Percentiles rank a stretch among this genome's conserved stretches.
These are phyloP conservation scores for Phyllostomus hastatus DNA, from an alignment of 2,113 vertebrate species.

Conservation along the genomic window DNA sequence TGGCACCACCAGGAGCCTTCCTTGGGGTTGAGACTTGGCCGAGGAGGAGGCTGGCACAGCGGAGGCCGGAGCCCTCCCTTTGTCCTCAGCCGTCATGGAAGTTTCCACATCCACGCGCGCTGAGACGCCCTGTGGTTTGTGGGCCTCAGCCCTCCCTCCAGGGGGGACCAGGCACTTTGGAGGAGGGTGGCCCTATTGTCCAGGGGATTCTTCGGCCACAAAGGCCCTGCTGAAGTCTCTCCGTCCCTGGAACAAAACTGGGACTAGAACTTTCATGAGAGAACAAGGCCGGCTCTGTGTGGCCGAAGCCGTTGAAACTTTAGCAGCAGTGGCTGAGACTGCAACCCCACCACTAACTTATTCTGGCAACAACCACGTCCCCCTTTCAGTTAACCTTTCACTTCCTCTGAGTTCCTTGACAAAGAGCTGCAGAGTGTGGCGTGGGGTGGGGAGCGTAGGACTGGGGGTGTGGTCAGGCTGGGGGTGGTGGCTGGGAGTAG, in stretches of 20 bases:
- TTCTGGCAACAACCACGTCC: background rate
- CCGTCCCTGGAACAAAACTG: background rate
- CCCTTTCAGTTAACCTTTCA: background rate
- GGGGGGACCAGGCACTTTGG: background rate
- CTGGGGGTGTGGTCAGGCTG: background rate
- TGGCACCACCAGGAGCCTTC: background rate
- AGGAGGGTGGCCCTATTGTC: constrained; percentile 25
- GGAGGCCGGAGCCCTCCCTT: background rate
- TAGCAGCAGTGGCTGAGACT: background rate
- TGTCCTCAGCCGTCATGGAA: background rate
- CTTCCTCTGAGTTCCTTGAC: background rate
- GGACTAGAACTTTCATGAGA: background rate
- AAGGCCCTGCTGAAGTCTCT: constrained; percentile 25
- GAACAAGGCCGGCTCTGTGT: constrained; percentile 61
- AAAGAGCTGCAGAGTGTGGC: background rate
- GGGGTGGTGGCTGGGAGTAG: background rate
- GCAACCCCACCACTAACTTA: background rate
- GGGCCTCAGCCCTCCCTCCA: background rate
- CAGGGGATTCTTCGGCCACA: constrained; percentile 41
- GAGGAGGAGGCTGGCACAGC: background rate
- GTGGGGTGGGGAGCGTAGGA: background rate
- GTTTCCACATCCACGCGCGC: background rate
- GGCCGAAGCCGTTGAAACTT: background rate
- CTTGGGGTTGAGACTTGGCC: background rate
- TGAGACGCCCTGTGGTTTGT: background rate